Evolutionary conservation across 2,888 invertebrate species (phyloP).

Genomic region (Tricholauxania praeusta): DNA sequence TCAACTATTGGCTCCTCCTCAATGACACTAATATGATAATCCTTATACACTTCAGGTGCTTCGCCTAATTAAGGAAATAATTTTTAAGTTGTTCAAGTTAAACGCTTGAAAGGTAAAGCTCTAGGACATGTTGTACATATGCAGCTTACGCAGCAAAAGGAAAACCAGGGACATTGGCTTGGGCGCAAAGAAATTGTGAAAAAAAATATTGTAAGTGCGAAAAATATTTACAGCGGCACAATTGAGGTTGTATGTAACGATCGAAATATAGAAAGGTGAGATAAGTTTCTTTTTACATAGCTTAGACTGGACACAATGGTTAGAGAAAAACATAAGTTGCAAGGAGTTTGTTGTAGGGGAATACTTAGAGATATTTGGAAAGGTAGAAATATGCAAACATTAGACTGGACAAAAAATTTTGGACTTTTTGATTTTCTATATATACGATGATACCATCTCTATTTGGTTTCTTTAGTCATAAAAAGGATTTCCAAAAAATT

Average conservation of each 20-base stretch:
- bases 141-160: constrained; percentile 27
- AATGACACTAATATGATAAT: constrained; percentile 68
- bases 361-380: too few species aligned
- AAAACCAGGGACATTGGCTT: constrained; percentile 13
- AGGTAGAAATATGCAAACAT: too few species aligned
- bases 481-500: too few species aligned
- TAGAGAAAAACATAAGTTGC: too few species aligned
- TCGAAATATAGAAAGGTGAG: too few species aligned
- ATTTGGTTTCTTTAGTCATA: too few species aligned
- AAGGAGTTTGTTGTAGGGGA: too few species aligned
- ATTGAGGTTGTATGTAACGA: background rate
- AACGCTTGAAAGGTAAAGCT: constrained; percentile 16
- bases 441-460: too few species aligned
- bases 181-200: constrained; percentile 3
- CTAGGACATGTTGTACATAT: constrained; percentile 42
- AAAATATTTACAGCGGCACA: constrained; percentile 21
- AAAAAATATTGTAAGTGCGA: background rate
- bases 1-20: constrained; percentile 60
- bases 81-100: constrained; percentile 8
- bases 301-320: too few species aligned
- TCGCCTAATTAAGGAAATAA: constrained; percentile 55
- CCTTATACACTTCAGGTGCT: constrained; percentile 58
- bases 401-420: too few species aligned
- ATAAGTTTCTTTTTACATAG: too few species aligned
- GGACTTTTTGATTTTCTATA: too few species aligned